phyloP scores from a whole-genome alignment of 2,113 vertebrate species.

The Sterna hirundo region DNA sequence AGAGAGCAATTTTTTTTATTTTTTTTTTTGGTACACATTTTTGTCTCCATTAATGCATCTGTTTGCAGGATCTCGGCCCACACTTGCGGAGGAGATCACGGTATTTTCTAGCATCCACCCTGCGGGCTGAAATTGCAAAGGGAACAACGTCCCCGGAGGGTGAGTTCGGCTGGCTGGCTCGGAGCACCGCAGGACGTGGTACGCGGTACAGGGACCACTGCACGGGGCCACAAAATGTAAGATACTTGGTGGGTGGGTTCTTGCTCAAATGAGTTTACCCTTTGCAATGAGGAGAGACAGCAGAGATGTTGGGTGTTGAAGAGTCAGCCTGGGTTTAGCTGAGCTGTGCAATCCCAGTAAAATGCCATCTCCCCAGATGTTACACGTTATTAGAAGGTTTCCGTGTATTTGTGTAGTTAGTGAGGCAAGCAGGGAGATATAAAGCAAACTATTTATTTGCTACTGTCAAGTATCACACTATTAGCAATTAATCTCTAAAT shows the following conservation, averaged over 20 bases:
- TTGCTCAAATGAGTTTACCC: neutral
- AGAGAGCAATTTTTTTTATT: neutral
- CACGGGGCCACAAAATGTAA: neutral
- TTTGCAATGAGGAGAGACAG: neutral
- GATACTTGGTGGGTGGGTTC: neutral
- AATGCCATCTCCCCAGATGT: conserved; percentile 4
- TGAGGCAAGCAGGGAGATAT: neutral
- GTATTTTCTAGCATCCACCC: neutral
- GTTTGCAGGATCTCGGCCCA: neutral
- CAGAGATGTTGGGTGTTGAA: neutral
- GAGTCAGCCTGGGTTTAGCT: neutral
- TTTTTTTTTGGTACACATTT: neutral
- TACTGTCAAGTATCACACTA: neutral
- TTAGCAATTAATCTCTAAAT: conserved; percentile 39
- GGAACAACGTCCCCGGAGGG: neutral
- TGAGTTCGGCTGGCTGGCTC: neutral
- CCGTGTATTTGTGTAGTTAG: conserved; percentile 1
- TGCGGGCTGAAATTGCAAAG: neutral
- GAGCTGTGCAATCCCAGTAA: neutral
- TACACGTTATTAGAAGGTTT: conserved; percentile 7
- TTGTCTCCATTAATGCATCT: neutral
- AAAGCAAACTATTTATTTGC: conserved; percentile 36
- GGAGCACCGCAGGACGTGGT: neutral
- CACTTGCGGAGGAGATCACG: neutral
- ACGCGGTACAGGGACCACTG: neutral